Base-by-base conservation (phyloP, 2,797 vertebrate genomes). In the Nannoperca australis region DNA sequence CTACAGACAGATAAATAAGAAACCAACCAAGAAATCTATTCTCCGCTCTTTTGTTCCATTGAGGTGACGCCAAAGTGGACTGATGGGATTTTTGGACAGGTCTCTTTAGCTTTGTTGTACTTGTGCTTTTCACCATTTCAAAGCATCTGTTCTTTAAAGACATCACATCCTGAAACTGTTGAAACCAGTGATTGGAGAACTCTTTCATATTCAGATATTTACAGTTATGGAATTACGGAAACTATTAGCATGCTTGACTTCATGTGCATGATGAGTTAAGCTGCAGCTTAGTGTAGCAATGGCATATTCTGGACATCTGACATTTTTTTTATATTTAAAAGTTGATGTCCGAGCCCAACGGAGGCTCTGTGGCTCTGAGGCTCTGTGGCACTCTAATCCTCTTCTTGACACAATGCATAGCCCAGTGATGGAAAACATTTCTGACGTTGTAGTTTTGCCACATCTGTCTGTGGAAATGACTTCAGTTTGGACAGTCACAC, bases 401-500 rank as follows among this genome's bases (percentile, higher is more conserved):
- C 0, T 14, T 27, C 47, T n/a, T 63, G 50, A 70, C 73, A 77
- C 69, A 47, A 20, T 17, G 38, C 45, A 63, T 4, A 3, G 54
- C 58, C 60, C 49, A 47, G n/a, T 5, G n/a, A 22, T 30, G 40
- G 53, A 49, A 71, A 60, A 74, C 68, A 24, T 75, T 24, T 64
- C 70, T 83, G 73, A 76, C 36, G 49, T 74, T 55, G 59, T 47
- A 13, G 66, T 10, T 81, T 24, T 42, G 66, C 56, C 55, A 50
- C 69, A 85, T 82, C 69, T 82, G 67, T 75, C 73, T 70, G 13
- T 64, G 63, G 66, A 82, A 70, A 66, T 70, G 30, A 55, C 60
- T 38, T 44, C 60, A 51, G 51, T 50, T 61, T 58, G 15, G 69
- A 70, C 20, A 55, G 11, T n/a, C 64, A 58, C 36, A 44, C 44